Percentiles rank a stretch among this genome's conserved stretches.
phyloP scores from a whole-genome alignment of 1,140 invertebrate species.

The Heterodera carotae region DNA sequence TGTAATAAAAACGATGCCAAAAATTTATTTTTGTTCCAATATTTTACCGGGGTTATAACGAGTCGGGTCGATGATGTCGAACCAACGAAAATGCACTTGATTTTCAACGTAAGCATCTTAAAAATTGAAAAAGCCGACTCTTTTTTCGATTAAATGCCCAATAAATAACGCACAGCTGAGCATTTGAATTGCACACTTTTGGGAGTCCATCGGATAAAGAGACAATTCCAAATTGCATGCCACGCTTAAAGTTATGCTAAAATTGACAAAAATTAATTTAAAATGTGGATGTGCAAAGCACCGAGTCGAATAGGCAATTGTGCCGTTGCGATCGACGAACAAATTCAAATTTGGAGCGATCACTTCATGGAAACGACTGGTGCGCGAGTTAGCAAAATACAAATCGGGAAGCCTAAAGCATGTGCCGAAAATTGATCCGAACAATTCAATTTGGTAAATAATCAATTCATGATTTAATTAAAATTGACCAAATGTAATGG shows the following conservation, averaged over 20 bases:
- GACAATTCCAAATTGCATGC: conserved; percentile 57
- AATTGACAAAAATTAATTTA: background rate
- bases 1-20: too few relatives aligned
- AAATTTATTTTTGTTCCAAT: background rate
- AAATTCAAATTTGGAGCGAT: conserved; percentile 66
- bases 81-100: conserved; percentile 60
- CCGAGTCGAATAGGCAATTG: conserved; percentile 66
- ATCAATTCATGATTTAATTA: conserved; percentile 1
- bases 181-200: conserved; percentile 54
- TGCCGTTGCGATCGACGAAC: conserved; percentile 65
- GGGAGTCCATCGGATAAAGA: conserved; percentile 62
- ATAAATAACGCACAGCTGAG: conserved; percentile 45
- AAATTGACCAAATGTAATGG: conserved; percentile 54
- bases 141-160: too few relatives aligned
- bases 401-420: conserved; percentile 69
- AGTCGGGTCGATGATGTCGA: conserved; percentile 47
- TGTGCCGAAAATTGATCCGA: background rate
- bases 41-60: conserved; percentile 48
- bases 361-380: conserved; percentile 58
- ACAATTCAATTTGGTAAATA: conserved; percentile 40
- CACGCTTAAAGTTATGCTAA: conserved; percentile 54
- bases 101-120: conserved; percentile 64
- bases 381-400: conserved; percentile 61
- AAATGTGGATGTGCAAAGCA: background rate
- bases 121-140: background rate